Conservation (phyloP, 1,140 invertebrate genomes). For the Temnothorax longispinosus region DNA sequence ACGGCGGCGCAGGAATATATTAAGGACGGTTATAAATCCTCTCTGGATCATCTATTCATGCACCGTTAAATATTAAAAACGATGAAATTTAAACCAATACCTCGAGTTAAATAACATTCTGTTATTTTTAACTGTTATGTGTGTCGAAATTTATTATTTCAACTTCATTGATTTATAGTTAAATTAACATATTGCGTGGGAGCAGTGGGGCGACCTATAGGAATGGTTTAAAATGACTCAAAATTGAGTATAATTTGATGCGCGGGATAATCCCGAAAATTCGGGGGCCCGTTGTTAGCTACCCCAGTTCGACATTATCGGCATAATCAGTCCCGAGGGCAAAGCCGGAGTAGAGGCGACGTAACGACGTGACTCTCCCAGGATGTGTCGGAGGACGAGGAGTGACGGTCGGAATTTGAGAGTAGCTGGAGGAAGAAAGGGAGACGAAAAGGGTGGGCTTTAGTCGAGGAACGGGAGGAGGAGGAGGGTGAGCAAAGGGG, state of each 20-base stretch:
- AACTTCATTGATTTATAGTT: no score
- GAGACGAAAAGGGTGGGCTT: slow-evolving; percentile 49
- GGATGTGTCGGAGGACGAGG: slow-evolving; percentile 35
- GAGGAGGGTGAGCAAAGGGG: slow-evolving; percentile 38
- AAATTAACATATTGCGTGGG: no score
- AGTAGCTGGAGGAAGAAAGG: slow-evolving; percentile 70
- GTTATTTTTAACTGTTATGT: no score
- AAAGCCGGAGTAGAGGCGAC: background rate
- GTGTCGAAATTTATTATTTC: no score
- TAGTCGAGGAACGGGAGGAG: slow-evolving; percentile 44
- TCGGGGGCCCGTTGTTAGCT: background rate
- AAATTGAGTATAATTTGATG: no score
- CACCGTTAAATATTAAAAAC: no score
- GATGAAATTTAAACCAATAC: no score
- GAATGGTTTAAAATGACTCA: no score
- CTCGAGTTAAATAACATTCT: no score
- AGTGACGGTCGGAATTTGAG: slow-evolving; percentile 76
- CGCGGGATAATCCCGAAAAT: background rate
- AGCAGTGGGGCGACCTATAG: no score
- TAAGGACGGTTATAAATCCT: background rate
- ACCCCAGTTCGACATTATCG: background rate
- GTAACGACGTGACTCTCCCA: slow-evolving; percentile 27
- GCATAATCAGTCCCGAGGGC: background rate
- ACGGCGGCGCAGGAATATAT: background rate
- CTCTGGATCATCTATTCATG: background rate